These are phyloP conservation scores for Lepidothrix coronata DNA, from an alignment of 2,113 vertebrate species.

Conservation along the genomic window DNA sequence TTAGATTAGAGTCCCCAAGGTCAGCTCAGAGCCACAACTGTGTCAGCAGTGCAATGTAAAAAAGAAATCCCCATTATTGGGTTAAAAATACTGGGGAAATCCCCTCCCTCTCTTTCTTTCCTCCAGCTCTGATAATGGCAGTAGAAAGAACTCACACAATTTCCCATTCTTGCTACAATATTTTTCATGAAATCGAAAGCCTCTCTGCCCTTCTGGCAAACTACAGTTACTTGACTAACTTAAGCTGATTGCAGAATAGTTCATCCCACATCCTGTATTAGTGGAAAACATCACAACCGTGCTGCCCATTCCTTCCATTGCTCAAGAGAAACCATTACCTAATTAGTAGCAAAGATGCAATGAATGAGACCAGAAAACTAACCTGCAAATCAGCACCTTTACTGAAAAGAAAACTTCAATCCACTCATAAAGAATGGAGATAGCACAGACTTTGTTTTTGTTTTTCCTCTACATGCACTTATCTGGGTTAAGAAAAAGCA, in stretches of 20 bases:
- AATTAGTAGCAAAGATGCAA: background rate
- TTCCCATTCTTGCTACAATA: slow-evolving; percentile 52
- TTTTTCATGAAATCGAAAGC: slow-evolving; percentile 60
- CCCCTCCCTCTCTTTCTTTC: background rate
- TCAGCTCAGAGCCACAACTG: background rate
- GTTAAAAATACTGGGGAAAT: slow-evolving; percentile 52
- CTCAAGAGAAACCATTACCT: slow-evolving; percentile 37
- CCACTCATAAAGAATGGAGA: background rate
- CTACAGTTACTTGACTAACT: slow-evolving; percentile 2
- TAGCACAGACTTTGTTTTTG: background rate
- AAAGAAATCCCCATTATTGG: background rate
- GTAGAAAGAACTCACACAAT: background rate
- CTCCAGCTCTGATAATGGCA: slow-evolving; percentile 5
- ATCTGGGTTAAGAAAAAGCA: background rate
- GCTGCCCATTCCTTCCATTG: slow-evolving; percentile 58
- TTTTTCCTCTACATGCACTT: background rate
- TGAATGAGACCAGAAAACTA: slow-evolving; percentile 22
- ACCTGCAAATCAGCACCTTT: background rate
- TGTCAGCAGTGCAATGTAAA: background rate
- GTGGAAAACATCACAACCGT: slow-evolving; percentile 36
- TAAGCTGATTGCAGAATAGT: slow-evolving; percentile 42
- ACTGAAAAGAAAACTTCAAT: slow-evolving; percentile 43
- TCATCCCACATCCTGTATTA: slow-evolving; percentile 61
- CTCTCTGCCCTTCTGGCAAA: slow-evolving; percentile 39
- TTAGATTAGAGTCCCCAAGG: background rate